Base-by-base conservation (phyloP, 2,888 invertebrate species). In the Acronicta psi region DNA sequence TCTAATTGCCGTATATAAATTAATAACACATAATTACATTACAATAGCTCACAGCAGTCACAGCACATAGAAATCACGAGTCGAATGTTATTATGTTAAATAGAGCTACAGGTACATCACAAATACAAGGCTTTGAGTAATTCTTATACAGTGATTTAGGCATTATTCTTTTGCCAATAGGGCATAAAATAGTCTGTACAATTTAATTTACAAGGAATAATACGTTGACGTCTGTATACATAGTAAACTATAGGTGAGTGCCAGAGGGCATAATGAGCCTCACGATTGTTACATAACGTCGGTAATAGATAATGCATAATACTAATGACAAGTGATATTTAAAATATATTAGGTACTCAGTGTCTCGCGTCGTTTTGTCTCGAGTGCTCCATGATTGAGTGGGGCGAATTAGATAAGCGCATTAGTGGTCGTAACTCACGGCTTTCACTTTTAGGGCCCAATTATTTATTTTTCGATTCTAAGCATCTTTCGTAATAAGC, bases 321-420 rank as follows among this genome's bases (percentile, higher is more conserved):
- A 85, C 86, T 90, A 91, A 92, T 91, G 90, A 92, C 88, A 86
- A 85, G 87, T 88, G 87, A 91, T 92, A 89, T 90, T 91, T 88
- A 86, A 88, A 90, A 90, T 87, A 85, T 90, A 89, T 87, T 86
- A 87, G 85, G 81, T 84, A 86, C 83, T 81, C 79, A 82, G 82
- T 86, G 86, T 83, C 82, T 79, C 80, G 77, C 75, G 76, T 80
- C 83, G 74, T 77, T 80, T 82, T 83, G 83, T 85, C 70, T 76
- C 83, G 79, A 78, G 78, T 79, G 74, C 77, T 77, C 66, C 72
- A 73, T 90, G 91, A 92, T 92, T 85, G 90, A 92, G 89, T 84
- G 92, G 84, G 89, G 83, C 88, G 86, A 90, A 90, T 90, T 84
- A 89, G 90, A 91, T 91, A 90, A 87, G 84, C 81, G 73, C 82